Base-by-base conservation (phyloP, 2,797 vertebrate genomes). In the Rhincodon typus region DNA sequence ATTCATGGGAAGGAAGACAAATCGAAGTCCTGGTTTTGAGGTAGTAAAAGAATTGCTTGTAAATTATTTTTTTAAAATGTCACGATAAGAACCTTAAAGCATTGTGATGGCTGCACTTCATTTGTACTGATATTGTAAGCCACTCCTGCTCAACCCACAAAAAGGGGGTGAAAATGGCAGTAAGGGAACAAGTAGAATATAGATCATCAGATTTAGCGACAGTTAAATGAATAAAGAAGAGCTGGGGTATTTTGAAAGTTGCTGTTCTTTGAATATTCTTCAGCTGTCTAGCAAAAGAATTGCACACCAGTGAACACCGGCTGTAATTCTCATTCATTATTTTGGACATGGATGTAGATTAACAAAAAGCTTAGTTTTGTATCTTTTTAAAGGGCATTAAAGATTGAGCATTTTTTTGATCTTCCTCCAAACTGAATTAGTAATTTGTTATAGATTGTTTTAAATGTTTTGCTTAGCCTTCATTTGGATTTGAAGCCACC, bases 171-270 rank as follows among this genome's bases (percentile, higher is more conserved):
- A 77, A 95, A 34, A 95, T n/a, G 30, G 70, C 94, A 34, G 70
- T 27, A 95, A 95, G 42, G 42, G 74, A 95, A 74, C 23, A 72
- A 53, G 42, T 95, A 74, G 46, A 74, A 53, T 95, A 57, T 74
- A 95, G 94, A 72, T 93, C 8, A 82, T 91, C 90, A 69, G 21
- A 53, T 95, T 95, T 95, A 53, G 69, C 70, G 70, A 74, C 46
- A 95, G 94, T 46, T 95, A 66, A 95, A 72, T 77, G 70, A 95
- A 95, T 95, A 95, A 95, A 95, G 69, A 95, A 95, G 69, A 77
- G 42, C 70, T 72, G 94, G 5, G 42, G 13, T 53, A 12, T 95
- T 95, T 95, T 77, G 74, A 95, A 42, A 95, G 46, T 53, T 53
- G 66, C 67, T 94, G 67, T 94, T 90, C 66, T 93, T 66, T 95